A percentile compares a stretch with the other conserved stretches of the same genome.
phyloP scores from a whole-genome alignment of 2,888 invertebrate genomes.

The Steinernema carpocapsae region DNA sequence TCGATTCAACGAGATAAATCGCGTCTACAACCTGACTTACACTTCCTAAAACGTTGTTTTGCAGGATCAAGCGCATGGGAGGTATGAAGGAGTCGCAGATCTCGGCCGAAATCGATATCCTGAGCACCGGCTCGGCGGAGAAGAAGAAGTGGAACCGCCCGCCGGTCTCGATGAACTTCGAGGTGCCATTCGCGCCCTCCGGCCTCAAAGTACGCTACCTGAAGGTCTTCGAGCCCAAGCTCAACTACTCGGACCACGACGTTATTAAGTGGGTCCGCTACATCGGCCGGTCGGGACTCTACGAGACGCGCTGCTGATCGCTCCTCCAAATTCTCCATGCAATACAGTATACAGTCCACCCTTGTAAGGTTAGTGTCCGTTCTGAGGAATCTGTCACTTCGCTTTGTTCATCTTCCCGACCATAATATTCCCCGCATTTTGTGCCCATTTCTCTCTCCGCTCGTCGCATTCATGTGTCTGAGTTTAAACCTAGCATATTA shows the following conservation, averaged over 20 bases:
- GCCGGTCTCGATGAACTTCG: constrained; percentile 99
- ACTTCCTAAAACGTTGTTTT: constrained; percentile 42
- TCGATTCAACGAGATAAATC: too few species aligned
- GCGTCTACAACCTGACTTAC: too few species aligned
- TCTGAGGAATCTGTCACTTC: constrained; percentile 26
- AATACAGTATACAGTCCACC: neutral
- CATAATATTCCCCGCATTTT: neutral
- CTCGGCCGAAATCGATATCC: constrained; percentile 96
- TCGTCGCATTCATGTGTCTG: neutral
- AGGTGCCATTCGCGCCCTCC: constrained; percentile 96
- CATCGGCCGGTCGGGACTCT: constrained; percentile 96
- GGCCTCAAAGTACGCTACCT: constrained; percentile 99
- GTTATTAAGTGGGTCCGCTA: constrained; percentile 99
- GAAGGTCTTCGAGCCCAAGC: constrained; percentile 98
- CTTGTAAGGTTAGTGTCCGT: constrained; percentile 22
- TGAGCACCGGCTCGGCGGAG: constrained; percentile 87
- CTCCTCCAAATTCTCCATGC: neutral
- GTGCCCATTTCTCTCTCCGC: neutral
- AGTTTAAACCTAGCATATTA: constrained; percentile 23
- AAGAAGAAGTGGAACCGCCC: constrained; percentile 98
- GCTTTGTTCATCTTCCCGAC: neutral
- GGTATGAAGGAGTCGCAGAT: constrained; percentile 98
- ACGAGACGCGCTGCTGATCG: constrained; percentile 91
- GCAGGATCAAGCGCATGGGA: constrained; percentile 74
- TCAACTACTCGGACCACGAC: constrained; percentile 99